A percentile compares a stretch with the other conserved stretches of the same genome.
Conservation (phyloP, 2,888 invertebrate species). For the Carterocephalus palaemon region DNA sequence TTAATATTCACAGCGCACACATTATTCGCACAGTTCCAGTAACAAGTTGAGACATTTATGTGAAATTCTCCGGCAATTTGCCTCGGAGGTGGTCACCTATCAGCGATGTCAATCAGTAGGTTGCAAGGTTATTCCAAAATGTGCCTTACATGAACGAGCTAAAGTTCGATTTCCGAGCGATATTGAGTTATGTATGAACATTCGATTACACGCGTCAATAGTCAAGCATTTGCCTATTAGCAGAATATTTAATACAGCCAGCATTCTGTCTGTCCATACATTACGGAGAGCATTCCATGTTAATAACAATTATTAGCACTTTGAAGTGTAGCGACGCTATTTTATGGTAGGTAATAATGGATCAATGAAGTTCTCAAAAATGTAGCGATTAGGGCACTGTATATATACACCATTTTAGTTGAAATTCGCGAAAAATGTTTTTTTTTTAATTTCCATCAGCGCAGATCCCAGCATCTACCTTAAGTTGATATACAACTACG, state of each 20-base stretch:
- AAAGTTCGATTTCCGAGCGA: constrained; percentile 2
- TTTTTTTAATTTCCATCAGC: too few species aligned
- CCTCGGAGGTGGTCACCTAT: constrained; percentile 36
- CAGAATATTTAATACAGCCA: constrained; percentile 64
- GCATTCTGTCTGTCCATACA: constrained; percentile 49
- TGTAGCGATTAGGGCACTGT: too few species aligned
- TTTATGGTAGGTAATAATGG: too few species aligned
- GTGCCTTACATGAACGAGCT: neutral
- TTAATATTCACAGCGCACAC: too few species aligned
- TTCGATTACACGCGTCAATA: constrained; percentile 70
- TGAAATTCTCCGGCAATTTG: constrained; percentile 31
- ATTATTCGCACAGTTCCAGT: constrained; percentile 10
- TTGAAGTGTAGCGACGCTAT: constrained; percentile 13
- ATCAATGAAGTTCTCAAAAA: too few species aligned
- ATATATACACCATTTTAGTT: too few species aligned
- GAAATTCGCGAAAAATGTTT: too few species aligned
- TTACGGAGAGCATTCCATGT: constrained; percentile 51
- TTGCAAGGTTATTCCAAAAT: neutral
- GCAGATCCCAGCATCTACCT: too few species aligned
- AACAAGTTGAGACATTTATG: constrained; percentile 34
- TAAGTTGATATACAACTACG: neutral
- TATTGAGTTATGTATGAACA: constrained; percentile 55
- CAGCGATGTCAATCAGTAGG: constrained; percentile 24
- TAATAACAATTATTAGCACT: constrained; percentile 45
- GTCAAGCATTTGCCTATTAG: constrained; percentile 77